Base-by-base conservation (phyloP, 2,797 vertebrate genomes). In the Microctenopoma steveboyesi region DNA sequence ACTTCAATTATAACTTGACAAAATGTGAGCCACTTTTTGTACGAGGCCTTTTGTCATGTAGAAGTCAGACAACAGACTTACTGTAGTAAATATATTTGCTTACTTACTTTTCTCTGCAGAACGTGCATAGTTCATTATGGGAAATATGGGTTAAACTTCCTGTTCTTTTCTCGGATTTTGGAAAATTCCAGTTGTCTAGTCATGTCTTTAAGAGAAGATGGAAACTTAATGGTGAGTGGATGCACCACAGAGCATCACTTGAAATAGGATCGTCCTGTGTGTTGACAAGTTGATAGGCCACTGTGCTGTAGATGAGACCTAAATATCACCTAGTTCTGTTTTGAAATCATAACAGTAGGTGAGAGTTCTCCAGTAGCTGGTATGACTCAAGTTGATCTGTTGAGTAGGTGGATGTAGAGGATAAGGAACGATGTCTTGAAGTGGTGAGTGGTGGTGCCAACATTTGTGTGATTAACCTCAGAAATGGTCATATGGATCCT, bases 391-490 rank as follows among this genome's bases (percentile, higher is more conserved):
- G 39, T 40, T 46, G 53, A 15, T 65, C 35, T 71, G 51, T 58
- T 47, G 62, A 55, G 73, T 74, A 54, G 64, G 72, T 80, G 47
- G 40, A 57, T 52, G 66, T 18, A 35, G 4, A 49, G 48, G 43
- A 47, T 1, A 43, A 66, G 12, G 27, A 58, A 43, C 48, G 47
- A 1, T 4, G 7, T 61, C 27, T 69, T 46, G 13, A 74, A 37
- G 35, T 61, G 58, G 37, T 55, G 28, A 50, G 13, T 47, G 27
- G 51, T 63, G 42, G 48, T 47, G 59, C 59, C 12, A 40, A 51
- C 39, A 18, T 53, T 18, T 67, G 46, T 74, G 30, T 79, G 81
- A 86, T 42, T 89, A 79, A 91, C 69, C 16, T 42, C 70, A 76
- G 83, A 84, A 88, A 64, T 63, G 76, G 76, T 81, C 78, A 82